Base-by-base conservation (phyloP, 2,888 invertebrate genomes). In the Hirtodrosophila duncani region DNA sequence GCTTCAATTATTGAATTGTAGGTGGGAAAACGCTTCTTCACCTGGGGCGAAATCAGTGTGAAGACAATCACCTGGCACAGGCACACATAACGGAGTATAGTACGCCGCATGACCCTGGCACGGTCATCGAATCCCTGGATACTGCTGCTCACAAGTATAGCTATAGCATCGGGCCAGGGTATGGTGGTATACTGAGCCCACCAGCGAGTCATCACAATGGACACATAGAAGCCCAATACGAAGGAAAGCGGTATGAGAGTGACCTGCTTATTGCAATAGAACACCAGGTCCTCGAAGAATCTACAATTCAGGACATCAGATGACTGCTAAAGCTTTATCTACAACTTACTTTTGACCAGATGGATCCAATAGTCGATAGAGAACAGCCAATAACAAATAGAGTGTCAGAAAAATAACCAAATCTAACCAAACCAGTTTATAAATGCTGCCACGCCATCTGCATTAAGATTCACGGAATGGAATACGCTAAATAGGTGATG, bases 391-490 rank as follows among this genome's bases (percentile, higher is more conserved):
- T 7, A 88, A 67, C 74, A 94, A 92, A 86, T 96, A 97, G 34
- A 93, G 82, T 4, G 89, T 84, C 52, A 94, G 88, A 84, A 94
- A 97, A 20, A 93, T 88, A 3, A 93, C 81, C 36, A 96, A 88
- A 85, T 97, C 97, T 61, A 93, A 88, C 95, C 96, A 97, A 49
- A 97, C 92, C 60, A 97, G 88, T 87, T 97, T 97, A 90, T 97
- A 97, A 77, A 97, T 94, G 83, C 96, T 96, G 20, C 96, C 97
- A 62, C 91, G 91, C 97, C 97, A 97, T 89, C 96, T 96, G 89
- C 48, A 90, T n/a, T n/a, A n/a, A n/a, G n/a, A n/a, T n/a, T n/a
- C n/a, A n/a, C n/a, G n/a, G n/a, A n/a, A n/a, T n/a, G n/a, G n/a
- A n/a, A n/a, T n/a, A n/a, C n/a, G n/a, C n/a, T n/a, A n/a, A n/a